Evolutionary conservation across 2,113 vertebrate species (phyloP), one percentile per base, ranked within the genome.

Genomic region (Litocranius walleri): DNA sequence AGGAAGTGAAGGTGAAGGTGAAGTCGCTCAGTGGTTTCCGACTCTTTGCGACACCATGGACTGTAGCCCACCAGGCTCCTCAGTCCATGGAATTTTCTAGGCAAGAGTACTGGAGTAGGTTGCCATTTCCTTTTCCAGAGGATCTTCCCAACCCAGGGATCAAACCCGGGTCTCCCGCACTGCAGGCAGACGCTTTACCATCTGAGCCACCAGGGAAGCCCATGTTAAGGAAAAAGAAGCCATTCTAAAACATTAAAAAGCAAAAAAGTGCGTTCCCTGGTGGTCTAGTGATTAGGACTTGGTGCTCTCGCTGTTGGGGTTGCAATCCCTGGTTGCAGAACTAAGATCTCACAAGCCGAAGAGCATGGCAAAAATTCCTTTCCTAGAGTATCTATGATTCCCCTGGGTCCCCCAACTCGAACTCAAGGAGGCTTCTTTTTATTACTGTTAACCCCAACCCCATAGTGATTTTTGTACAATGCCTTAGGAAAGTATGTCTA

Each of bases 141-240:
- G 8, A 57, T 9, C 56, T 57, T 23, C 21, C 21, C 56, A 57
- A 57, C 56, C 56, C 21, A 23, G 56, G 56, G 56, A 57, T 57
- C 21, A 3, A 57, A 23, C 56, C 56, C 21, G 0, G 56, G 56
- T 57, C 56, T 57, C 21, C 56, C 8, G 6, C 56, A 57, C 21
- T 9, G 56, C 8, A 23, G 56, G 21, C 56, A 9, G 56, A 57
- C 8, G 56, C 56, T 57, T 57, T 57, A 57, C 56, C 56, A 57
- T 57, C 21, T 57, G 21, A 57, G 56, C 56, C 21, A 23, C 56
- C 21, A 57, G 21, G 56, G 56, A 57, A 57, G 21, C 56, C 21
- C 21, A 89, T 12, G 33, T 33, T 61, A 94, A 80, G 54, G 61
- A 56, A 89, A 94, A 89, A 91, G 11, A 57, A 77, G 25, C 27